Percentiles rank a stretch among this genome's conserved stretches.
phyloP scores from a whole-genome alignment of 1,140 invertebrate genomes.

The Uloborus diversus region DNA sequence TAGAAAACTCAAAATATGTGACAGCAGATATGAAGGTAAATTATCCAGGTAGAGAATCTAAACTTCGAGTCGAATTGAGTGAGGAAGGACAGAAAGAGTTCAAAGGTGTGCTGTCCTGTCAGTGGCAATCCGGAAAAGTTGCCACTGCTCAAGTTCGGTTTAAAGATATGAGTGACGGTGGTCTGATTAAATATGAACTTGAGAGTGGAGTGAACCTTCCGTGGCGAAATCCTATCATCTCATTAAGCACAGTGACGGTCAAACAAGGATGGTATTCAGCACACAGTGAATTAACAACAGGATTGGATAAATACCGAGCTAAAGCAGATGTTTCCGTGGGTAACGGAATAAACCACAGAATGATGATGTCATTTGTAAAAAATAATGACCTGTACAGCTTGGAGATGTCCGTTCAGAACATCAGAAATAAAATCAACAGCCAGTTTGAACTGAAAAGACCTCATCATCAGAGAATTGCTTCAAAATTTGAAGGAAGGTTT shows the following conservation, averaged over 20 bases:
- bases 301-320: constrained; percentile 19
- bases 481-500: constrained; percentile 16
- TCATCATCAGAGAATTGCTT: neutral
- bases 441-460: constrained; percentile 37
- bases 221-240: constrained; percentile 1
- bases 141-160: constrained; percentile 1
- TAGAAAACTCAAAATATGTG: neutral
- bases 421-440: constrained; percentile 12
- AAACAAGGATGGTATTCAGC: neutral
- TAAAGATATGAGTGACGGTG: constrained; percentile 28
- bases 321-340: constrained; percentile 11
- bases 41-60: constrained; percentile 36
- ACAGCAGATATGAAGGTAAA: constrained; percentile 18
- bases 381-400: constrained; percentile 24
- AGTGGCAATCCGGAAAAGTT: constrained; percentile 40
- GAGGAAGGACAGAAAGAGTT: constrained; percentile 34
- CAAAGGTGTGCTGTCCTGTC: constrained; percentile 3
- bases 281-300: constrained; percentile 1
- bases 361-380: neutral
- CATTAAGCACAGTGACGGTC: neutral
- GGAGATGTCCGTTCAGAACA: neutral
- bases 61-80: neutral
- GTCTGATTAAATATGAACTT: constrained; percentile 23
- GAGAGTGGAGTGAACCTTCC: constrained; percentile 21
- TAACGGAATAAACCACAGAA: constrained; percentile 24